phyloP scores from a whole-genome alignment of 2,797 vertebrate species.

The Novumbra hubbsi region DNA sequence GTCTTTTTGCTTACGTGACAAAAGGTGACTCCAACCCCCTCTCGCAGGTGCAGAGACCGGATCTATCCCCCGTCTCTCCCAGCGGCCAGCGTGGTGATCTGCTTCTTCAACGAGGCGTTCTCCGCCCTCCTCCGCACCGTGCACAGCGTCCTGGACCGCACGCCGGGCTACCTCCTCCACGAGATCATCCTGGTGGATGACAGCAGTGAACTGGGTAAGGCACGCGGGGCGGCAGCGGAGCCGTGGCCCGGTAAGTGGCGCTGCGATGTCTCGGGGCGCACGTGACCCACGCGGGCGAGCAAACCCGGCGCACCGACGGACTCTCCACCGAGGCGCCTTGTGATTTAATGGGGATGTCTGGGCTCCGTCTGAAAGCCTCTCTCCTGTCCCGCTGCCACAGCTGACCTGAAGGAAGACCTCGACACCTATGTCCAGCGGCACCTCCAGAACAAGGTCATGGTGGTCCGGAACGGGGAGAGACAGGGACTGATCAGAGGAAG shows the following conservation, averaged over 20 bases:
- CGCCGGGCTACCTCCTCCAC: constrained; percentile 81
- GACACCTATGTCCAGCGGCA: constrained; percentile 76
- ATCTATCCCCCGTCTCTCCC: constrained; percentile 79
- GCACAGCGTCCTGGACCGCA: constrained; percentile 89
- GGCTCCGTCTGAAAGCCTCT: not conserved
- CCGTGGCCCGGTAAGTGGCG: not conserved
- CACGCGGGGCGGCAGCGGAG: not conserved
- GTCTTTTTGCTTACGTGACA: not conserved
- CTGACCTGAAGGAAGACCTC: constrained; percentile 86
- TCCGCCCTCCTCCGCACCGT: constrained; percentile 91
- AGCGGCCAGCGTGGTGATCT: constrained; percentile 86
- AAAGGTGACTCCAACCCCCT: not conserved
- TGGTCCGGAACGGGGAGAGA: constrained; percentile 86
- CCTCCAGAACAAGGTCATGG: constrained; percentile 79
- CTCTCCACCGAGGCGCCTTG: not conserved
- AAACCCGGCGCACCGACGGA: not conserved
- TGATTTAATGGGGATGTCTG: not conserved
- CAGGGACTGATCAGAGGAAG: constrained; percentile 94
- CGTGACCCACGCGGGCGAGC: not conserved
- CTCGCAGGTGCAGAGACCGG: constrained; percentile 79
- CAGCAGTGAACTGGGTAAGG: constrained; percentile 85
- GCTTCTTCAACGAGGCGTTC: constrained; percentile 95
- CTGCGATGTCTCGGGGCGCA: too few species aligned
- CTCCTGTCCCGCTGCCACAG: constrained; percentile 58
- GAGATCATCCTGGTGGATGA: constrained; percentile 94